Percentiles rank a stretch among this genome's conserved stretches.
phyloP scores from a whole-genome alignment of 2,888 invertebrate genomes.

The Reticulitermes lucifugus region DNA sequence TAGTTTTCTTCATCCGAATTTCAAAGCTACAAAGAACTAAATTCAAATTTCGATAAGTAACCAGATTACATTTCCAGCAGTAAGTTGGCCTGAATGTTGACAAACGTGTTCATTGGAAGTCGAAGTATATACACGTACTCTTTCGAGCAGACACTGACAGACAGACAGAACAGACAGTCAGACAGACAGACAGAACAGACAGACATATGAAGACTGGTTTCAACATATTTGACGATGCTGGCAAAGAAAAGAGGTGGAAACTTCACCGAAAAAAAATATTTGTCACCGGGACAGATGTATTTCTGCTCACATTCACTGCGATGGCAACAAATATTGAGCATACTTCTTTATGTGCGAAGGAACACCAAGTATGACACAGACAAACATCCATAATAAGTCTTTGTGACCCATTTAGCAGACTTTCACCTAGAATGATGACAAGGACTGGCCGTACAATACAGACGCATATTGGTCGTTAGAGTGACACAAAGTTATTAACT shows the following conservation, averaged over 20 bases:
- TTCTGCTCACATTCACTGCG: background rate
- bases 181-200: background rate
- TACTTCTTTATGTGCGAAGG: conserved; percentile 1
- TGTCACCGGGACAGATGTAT: background rate
- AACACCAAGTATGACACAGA: background rate
- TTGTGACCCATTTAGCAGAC: conserved; percentile 12
- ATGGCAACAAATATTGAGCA: background rate
- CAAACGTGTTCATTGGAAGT: background rate
- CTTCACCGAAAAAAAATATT: background rate
- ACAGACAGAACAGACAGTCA: background rate
- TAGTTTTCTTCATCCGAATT: background rate
- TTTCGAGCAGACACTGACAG: background rate
- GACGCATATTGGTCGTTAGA: background rate
- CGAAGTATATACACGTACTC: background rate
- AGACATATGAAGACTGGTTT: conserved; percentile 6
- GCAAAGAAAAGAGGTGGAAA: background rate
- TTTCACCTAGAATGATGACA: background rate
- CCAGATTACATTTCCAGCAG: background rate
- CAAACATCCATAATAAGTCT: background rate
- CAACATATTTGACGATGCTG: background rate
- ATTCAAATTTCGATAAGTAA: background rate
- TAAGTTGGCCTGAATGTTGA: background rate
- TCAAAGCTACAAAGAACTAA: background rate
- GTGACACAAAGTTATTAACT: background rate
- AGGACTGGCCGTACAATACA: background rate